Percentiles rank a stretch among this genome's conserved stretches.
Conservation (phyloP, 35 echinoderm and acorn worm species). For the Acanthaster planci region DNA sequence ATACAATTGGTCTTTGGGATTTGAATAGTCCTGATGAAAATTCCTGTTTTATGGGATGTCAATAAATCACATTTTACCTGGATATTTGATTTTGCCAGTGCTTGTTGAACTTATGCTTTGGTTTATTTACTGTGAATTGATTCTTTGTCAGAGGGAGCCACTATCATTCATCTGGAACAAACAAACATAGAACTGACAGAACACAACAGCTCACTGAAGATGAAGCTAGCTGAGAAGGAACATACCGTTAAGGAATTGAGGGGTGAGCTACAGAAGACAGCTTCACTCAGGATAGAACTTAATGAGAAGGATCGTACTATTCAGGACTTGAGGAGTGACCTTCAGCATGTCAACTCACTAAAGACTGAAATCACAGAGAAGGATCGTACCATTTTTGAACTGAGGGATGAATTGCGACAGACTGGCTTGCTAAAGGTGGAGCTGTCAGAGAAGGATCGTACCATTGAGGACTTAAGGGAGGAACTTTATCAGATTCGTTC, state of each 20-base stretch:
- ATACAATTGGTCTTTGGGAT: too few relatives aligned
- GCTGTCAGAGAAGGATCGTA: constrained; percentile 57
- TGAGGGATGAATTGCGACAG: background rate
- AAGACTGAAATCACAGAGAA: background rate
- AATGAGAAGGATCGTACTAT: constrained; percentile 8
- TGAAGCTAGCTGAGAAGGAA: constrained; percentile 55
- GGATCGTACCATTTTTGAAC: background rate
- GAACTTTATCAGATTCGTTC: constrained; percentile 16
- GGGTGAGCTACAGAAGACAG: constrained; percentile 17
- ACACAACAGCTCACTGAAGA: constrained; percentile 42
- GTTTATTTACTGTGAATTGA: too few relatives aligned
- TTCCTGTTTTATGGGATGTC: too few relatives aligned
- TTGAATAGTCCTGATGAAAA: too few relatives aligned
- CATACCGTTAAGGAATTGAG: constrained; percentile 30
- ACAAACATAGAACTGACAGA: constrained; percentile 75
- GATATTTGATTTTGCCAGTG: too few relatives aligned
- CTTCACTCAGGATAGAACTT: background rate
- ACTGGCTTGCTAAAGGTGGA: too few relatives aligned
- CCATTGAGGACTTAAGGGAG: constrained; percentile 35
- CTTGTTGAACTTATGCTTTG: too few relatives aligned
- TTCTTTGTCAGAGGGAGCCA: constrained; percentile 42
- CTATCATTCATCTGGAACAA: constrained; percentile 59
- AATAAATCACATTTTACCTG: too few relatives aligned
- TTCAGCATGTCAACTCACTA: background rate
- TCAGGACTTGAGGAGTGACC: constrained; percentile 11